A percentile compares a stretch with the other conserved stretches of the same genome.
These are phyloP conservation scores for Oxyura jamaicensis DNA, from an alignment of 2,113 vertebrate species.

Conservation along the genomic window DNA sequence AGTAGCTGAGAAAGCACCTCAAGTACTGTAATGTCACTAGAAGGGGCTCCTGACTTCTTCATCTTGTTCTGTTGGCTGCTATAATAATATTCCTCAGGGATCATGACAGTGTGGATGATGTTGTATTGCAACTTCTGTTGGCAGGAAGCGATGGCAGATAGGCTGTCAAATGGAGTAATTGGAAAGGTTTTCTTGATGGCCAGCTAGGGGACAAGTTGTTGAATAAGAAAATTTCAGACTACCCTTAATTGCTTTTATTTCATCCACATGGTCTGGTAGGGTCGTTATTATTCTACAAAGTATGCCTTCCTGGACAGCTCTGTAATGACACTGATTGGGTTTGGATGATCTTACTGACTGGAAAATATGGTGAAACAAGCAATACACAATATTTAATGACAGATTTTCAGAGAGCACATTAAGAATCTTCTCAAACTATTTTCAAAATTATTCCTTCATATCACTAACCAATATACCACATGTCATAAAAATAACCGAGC, in stretches of 20 bases:
- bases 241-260: not conserved
- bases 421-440: not conserved
- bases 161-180: not conserved
- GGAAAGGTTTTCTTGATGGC: not conserved
- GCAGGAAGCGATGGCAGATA: not conserved
- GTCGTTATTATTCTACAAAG: not conserved
- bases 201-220: not conserved
- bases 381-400: not conserved
- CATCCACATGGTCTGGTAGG: not conserved
- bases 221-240: not conserved
- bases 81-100: not conserved
- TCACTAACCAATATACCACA: not conserved
- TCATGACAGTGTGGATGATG: rapidly evolving
- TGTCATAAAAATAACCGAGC: not conserved
- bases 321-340: not conserved
- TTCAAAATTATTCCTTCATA: not conserved
- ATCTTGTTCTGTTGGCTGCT: not conserved
- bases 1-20: not conserved
- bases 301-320: not conserved
- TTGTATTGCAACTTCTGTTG: not conserved
- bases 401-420: not conserved
- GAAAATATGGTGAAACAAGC: not conserved
- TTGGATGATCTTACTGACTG: not conserved
- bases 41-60: not conserved
- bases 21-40: not conserved